phyloP scores from a whole-genome alignment of 2,797 vertebrate species.

The Acestrorhynchus altus region DNA sequence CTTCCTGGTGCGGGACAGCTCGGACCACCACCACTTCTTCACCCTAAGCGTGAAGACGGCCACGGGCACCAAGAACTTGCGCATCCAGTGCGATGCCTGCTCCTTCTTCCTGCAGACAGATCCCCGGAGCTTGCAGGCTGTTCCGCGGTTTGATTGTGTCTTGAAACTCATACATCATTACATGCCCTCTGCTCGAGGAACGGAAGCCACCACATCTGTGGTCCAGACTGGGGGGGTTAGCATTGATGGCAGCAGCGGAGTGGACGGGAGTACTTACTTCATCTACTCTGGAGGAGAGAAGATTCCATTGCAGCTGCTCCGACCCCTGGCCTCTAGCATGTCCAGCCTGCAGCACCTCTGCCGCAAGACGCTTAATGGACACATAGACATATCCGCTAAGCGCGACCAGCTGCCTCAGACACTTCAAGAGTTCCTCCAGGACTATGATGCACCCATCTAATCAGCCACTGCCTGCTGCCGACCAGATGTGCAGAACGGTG shows the following conservation, averaged over 20 bases:
- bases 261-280: conserved; percentile 84
- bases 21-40: conserved; percentile 96
- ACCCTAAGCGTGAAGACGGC: conserved; percentile 94
- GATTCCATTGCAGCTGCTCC: conserved; percentile 89
- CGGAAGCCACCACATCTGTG: conserved; percentile 35
- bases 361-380: conserved; percentile 92
- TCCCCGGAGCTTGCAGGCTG: conserved; percentile 85
- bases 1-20: conserved; percentile 96
- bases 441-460: conserved; percentile 96
- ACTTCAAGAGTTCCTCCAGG: conserved; percentile 92
- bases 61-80: conserved; percentile 94
- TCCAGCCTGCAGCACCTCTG: conserved; percentile 95
- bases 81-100: conserved; percentile 92
- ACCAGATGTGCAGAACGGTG: conserved; percentile 37
- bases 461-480: conserved; percentile 41
- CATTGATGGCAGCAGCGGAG: conserved; percentile 55
- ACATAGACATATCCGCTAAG: conserved; percentile 83
- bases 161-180: conserved; percentile 96
- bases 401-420: conserved; percentile 85
- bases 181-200: conserved; percentile 82
- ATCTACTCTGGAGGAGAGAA: conserved; percentile 92
- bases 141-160: conserved; percentile 93
- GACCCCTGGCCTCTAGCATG: conserved; percentile 87
- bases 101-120: conserved; percentile 94
- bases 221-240: conserved; percentile 62